These are phyloP conservation scores for Zonitis immaculata DNA, from an alignment of 2,888 invertebrate species.

Conservation along the genomic window DNA sequence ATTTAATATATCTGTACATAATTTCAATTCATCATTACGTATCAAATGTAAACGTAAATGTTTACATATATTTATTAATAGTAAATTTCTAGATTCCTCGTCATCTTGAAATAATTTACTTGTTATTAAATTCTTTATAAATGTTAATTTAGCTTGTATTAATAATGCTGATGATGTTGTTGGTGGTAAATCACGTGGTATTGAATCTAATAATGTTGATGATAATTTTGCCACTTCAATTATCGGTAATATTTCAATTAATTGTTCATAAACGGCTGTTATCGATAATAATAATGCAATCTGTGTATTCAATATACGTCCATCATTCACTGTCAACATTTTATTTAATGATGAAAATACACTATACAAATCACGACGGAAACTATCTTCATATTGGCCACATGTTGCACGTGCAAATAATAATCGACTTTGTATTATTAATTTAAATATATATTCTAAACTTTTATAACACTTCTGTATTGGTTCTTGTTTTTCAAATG, in stretches of 20 bases:
- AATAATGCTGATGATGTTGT: too few relatives aligned
- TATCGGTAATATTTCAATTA: conserved; percentile 67
- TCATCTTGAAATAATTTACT: conserved; percentile 70
- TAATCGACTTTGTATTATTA: conserved; percentile 83
- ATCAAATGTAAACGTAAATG: conserved; percentile 80
- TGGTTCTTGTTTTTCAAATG: conserved; percentile 82
- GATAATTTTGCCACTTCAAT: conserved; percentile 77
- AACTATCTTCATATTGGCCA: conserved; percentile 85
- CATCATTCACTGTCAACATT: conserved; percentile 67
- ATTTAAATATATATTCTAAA: conserved; percentile 86
- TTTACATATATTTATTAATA: conserved; percentile 78
- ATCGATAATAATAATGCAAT: conserved; percentile 78
- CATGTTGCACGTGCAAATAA: conserved; percentile 82
- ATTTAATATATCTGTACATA: conserved; percentile 82
- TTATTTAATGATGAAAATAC: conserved; percentile 75
- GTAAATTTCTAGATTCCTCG: conserved; percentile 79
- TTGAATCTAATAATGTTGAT: conserved; percentile 71
- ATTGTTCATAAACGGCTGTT: conserved; percentile 77
- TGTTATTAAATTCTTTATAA: conserved; percentile 75
- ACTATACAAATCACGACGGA: conserved; percentile 73
- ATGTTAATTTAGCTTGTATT: conserved; percentile 75
- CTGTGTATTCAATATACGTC: conserved; percentile 73
- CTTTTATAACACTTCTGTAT: conserved; percentile 88
- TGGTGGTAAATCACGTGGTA: conserved; percentile 66
- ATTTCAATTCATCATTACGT: conserved; percentile 72